These are phyloP conservation scores for Crotalus horridus DNA, from an alignment of 2,113 vertebrate species.

Conservation along the genomic window DNA sequence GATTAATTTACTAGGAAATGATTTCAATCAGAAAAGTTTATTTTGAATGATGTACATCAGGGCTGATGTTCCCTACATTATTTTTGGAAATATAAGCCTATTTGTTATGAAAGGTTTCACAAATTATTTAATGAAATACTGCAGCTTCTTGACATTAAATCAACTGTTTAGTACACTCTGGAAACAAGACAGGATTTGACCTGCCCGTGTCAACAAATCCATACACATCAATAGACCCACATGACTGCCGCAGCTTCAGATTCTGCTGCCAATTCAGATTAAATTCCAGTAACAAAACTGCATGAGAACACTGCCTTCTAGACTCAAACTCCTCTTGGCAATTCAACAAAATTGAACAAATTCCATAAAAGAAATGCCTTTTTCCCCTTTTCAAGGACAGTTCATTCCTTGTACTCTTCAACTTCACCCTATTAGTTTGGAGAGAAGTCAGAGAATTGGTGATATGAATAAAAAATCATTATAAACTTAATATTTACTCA, in stretches of 20 bases:
- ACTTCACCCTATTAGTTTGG: background rate
- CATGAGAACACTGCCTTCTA: background rate
- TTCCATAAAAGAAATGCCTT: background rate
- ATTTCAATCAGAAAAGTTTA: background rate
- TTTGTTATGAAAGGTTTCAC: background rate
- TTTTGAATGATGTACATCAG: background rate
- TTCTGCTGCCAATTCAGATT: background rate
- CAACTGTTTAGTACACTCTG: background rate
- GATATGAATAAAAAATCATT: background rate
- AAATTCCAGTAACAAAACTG: background rate
- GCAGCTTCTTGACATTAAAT: background rate
- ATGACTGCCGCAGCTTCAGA: background rate
- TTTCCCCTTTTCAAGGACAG: background rate
- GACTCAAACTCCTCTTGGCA: background rate
- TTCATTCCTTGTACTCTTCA: background rate
- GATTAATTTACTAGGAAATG: background rate
- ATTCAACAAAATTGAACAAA: background rate
- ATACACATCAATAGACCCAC: background rate
- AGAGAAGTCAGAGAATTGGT: background rate
- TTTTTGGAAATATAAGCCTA: background rate
- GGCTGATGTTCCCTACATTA: background rate
- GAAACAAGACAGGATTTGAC: background rate
- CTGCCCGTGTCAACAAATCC: background rate
- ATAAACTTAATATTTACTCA: background rate
- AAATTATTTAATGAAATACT: background rate